These are phyloP conservation scores for Lagorchestes hirsutus DNA, from an alignment of 2,797 vertebrate genomes.

Conservation along the genomic window DNA sequence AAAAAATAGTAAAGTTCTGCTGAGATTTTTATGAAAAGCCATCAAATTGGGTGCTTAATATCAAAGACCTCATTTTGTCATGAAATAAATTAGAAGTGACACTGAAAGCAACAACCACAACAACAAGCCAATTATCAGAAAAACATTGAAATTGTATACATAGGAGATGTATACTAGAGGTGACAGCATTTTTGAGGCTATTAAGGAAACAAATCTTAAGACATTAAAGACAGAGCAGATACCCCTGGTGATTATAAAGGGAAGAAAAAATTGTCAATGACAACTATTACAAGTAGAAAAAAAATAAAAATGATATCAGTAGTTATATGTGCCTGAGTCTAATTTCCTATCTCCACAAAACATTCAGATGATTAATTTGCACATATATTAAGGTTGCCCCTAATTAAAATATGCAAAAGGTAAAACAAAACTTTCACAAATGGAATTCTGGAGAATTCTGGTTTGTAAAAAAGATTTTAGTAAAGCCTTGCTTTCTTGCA, in stretches of 20 bases:
- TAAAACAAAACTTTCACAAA: too few species aligned
- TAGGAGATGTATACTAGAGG: background rate
- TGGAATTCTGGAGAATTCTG: too few species aligned
- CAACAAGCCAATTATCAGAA: background rate
- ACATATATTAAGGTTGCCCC: too few species aligned
- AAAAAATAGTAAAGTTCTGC: background rate
- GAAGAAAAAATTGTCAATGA: too few species aligned
- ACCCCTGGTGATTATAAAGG: background rate
- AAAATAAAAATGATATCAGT: too few species aligned
- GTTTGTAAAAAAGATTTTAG: too few species aligned
- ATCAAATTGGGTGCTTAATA: background rate
- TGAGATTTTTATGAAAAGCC: background rate
- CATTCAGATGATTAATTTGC: too few species aligned
- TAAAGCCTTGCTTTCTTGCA: too few species aligned
- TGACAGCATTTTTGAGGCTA: background rate
- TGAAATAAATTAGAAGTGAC: background rate
- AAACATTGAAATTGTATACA: background rate
- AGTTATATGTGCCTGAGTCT: too few species aligned
- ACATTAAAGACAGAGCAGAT: background rate
- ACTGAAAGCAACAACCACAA: background rate
- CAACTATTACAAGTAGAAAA: too few species aligned
- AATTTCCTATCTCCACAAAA: too few species aligned
- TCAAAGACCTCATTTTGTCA: background rate
- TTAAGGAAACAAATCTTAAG: background rate
- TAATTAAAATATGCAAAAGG: too few species aligned